Evolutionary conservation across 2,113 vertebrate species (phyloP), one percentile per base, ranked within the genome.

Genomic region (Todiramphus saurophagus): DNA sequence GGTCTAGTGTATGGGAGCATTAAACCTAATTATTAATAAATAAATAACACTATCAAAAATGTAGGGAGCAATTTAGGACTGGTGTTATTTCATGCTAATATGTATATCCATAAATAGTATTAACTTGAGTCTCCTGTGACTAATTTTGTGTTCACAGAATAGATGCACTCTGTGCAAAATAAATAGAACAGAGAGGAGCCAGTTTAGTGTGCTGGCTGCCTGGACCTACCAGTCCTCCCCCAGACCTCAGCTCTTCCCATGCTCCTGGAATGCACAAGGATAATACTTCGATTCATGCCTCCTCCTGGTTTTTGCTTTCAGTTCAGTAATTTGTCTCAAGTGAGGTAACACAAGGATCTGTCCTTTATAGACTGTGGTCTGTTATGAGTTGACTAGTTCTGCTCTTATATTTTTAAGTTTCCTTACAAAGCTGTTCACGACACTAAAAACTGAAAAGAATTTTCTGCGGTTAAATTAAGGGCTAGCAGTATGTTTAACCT

Each of bases 1-100:
- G 44, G 74, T 73, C 81, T 96, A 62, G 30, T 33, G 48, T 81
- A 77, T 86, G 74, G 53, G 60, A 84, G 30, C 41, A 60, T 75
- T 89, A 91, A 94, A 78, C n/a, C n/a, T 94, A 94, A 86, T 94
- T 84, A 87, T 89, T 87, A 70, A 68, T 83, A 83, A 66, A 68
- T 83, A 83, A 84, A 76, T 89, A 80, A 83, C n/a, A 77, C 28
- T 81, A 76, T 86, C 41, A 86, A 77, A 96, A 92, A 58, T n/a
- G 55, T 41, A 70, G 31, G n/a, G 63, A 67, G 41, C 15, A n/a
- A 19, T 89, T 89, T 62, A 58, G 62, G 44, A 31, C 23, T 83
- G 74, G 37, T 87, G 51, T 44, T 80, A 68, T 82, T 89, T 85
- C 93, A 63, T 83, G 43, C 43, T 90, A 84, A 51, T 59, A 56